Evolutionary conservation across 2,113 vertebrate species (phyloP).

Genomic region (Poeciliopsis retropinna): DNA sequence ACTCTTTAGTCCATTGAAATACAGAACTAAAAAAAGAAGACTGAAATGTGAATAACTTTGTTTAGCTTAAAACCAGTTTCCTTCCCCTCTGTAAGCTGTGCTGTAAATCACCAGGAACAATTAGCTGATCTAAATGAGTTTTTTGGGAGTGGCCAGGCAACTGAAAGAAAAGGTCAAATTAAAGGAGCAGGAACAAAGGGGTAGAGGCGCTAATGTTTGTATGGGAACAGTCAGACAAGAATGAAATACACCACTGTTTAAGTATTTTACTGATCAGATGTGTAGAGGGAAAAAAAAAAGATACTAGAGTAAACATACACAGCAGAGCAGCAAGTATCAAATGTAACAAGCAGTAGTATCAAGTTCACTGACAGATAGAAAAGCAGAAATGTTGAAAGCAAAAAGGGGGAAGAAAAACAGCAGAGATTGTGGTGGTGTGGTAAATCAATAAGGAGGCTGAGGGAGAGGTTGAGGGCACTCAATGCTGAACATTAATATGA

Average conservation of each 20-base stretch:
- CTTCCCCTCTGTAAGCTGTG: neutral
- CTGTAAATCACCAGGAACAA: neutral
- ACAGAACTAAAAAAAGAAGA: neutral
- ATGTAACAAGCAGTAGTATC: conserved; percentile 46
- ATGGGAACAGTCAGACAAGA: too few species aligned
- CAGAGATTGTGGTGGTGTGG: too few species aligned
- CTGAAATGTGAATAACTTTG: too few species aligned
- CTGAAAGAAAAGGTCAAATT: neutral
- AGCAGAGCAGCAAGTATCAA: conserved; percentile 5
- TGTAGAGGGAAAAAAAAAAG: neutral
- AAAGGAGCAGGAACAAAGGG: neutral
- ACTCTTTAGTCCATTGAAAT: neutral
- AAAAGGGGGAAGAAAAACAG: neutral
- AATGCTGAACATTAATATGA: too few species aligned
- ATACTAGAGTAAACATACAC: neutral
- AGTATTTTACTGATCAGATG: neutral
- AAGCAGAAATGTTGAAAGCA: neutral
- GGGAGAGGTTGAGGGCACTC: too few species aligned
- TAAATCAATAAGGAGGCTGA: too few species aligned
- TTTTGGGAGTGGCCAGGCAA: too few species aligned
- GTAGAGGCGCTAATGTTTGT: too few species aligned
- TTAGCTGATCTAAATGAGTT: neutral
- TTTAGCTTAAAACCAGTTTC: neutral
- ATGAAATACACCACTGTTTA: neutral
- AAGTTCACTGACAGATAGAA: conserved; percentile 1